Evolutionary conservation across 1,140 invertebrate genomes (phyloP), one percentile per base, ranked within the genome.

Genomic region (Dendroctonus valens): DNA sequence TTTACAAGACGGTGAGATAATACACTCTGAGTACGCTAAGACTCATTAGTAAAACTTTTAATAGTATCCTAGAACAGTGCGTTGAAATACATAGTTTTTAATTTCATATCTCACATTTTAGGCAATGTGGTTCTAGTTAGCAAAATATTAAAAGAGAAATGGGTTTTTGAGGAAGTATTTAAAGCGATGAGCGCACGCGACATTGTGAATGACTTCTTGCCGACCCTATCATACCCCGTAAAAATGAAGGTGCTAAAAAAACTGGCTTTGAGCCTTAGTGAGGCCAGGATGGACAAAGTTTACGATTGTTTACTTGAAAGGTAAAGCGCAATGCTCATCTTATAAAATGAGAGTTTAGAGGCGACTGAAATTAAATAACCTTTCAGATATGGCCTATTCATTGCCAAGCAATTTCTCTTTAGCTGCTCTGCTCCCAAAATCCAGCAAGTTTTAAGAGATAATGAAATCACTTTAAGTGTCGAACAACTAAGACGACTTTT

Each of bases 351-450:
- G 1, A 26, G 26, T 26, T 26, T 26, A 26, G 26, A 15, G 50
- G 26, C 26, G 41, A 9, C 41, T 11, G 12, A 38, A 57, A 0
- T 39, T 57, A 57, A 9, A 40, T 41, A 12, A 39, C 11, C 11
- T 65, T 65, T 54, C n/a, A 65, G 62, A 50, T 65, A 65, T 65
- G 62, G 62, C 5, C n/a, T 57, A 6, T 54, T 48, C 41, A 26
- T 57, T 14, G 53, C 62, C 37, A 5, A 65, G 12, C 52, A 57
- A 7, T 41, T 65, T 11, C 26, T 65, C 4, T 65, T 65, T 38
- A 50, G 62, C 41, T 65, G 62, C 41, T 65, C 62, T 41, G 9
- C 41, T 54, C 11, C 5, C 9, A 65, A 49, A 50, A 57, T 65
- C 12, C 46, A 15, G 4, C 12, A 50, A n/a, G 12, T 57, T 14